Percentiles rank a stretch among this genome's conserved stretches.
These are phyloP conservation scores for Drosophila auraria DNA, from an alignment of 1,140 invertebrate species.

Conservation along the genomic window DNA sequence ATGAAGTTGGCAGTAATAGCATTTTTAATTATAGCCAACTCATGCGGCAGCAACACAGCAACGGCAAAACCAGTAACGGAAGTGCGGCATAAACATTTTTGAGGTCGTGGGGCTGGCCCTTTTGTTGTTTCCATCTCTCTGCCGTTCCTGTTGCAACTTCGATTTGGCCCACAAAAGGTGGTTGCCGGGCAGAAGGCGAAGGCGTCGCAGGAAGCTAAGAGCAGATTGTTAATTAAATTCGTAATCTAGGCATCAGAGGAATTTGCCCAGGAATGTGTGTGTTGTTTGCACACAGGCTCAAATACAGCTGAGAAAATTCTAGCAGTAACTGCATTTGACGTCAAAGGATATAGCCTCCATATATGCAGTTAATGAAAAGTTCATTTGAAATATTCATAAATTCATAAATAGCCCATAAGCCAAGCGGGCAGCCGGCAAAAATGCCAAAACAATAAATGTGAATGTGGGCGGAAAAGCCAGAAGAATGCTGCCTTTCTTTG, in stretches of 20 bases:
- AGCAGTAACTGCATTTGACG: slow-evolving; percentile 34
- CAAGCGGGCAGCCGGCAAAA: slow-evolving; percentile 11
- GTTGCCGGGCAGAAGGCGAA: slow-evolving; percentile 3
- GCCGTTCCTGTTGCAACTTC: slow-evolving; percentile 36
- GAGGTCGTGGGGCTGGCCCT: slow-evolving; percentile 74
- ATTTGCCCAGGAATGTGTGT: slow-evolving; percentile 27
- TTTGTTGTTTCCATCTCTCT: slow-evolving; percentile 57
- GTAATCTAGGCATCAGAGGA: slow-evolving; percentile 32
- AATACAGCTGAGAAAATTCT: slow-evolving; percentile 32
- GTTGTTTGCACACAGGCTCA: slow-evolving; percentile 17
- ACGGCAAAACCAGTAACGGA: slow-evolving; percentile 58
- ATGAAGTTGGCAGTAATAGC: slow-evolving; percentile 83
- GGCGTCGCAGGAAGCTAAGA: not conserved
- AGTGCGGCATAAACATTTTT: slow-evolving; percentile 80
- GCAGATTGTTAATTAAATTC: slow-evolving; percentile 49
- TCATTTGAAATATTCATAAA: slow-evolving; percentile 51
- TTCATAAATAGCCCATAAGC: slow-evolving; percentile 33
- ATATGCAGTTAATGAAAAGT: slow-evolving; percentile 36
- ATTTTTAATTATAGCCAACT: slow-evolving; percentile 84
- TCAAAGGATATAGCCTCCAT: slow-evolving; percentile 33
- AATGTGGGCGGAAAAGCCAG: slow-evolving; percentile 21
- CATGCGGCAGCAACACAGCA: slow-evolving; percentile 68
- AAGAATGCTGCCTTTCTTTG: slow-evolving; percentile 22
- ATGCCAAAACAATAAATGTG: slow-evolving; percentile 22
- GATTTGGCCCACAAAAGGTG: slow-evolving; percentile 45